Base-by-base conservation (phyloP, 2,113 vertebrate genomes). In the Bubo scandiacus region DNA sequence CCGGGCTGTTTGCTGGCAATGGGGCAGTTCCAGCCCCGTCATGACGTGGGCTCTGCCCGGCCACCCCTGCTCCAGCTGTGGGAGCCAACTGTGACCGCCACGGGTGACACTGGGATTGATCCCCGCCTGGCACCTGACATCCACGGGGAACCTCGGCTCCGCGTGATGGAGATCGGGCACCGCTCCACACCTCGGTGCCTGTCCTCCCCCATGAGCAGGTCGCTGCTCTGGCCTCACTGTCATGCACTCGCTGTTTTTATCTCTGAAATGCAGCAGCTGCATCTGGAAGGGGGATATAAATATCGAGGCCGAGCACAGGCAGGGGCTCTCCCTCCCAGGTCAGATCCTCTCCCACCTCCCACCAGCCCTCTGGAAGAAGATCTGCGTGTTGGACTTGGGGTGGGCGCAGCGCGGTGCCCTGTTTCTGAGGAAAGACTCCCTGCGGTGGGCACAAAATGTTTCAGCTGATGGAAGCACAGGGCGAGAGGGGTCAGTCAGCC, bases 81-180 rank as follows among this genome's bases (percentile, higher is more conserved):
- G 40, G 40, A 45, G 29, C 29, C 3, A 5, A 20, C 22, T 13
- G 59, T 4, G 2, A 26, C 36, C 0, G 1, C 61, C 40, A 15
- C 2, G 4, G 36, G 43, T 10, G 5, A 14, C 52, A 21, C 15
- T 3, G 1, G n/a, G 57, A 63, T 30, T 47, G 29, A 43, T 25
- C 58, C 62, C 1, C 1, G 10, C 34, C 43, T 3, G 10, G 52
- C 23, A 23, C n/a, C 5, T 0, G 4, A 18, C 30, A 43, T 55
- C 58, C 14, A 12, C n/a, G 20, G 70, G 67, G 16, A 65, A 10
- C 74, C 32, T 80, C 16, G 0, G 3, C 66, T 58, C 36, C 32
- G 4, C 0, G 2, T 58, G 42, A 7, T 0, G 4, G 47, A 40
- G 29, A 38, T 13, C 3, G 1, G 52, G 15, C 51, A 14, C 42